These are phyloP conservation scores for Panthera tigris DNA, from an alignment of 2,113 vertebrate species.

Conservation along the genomic window DNA sequence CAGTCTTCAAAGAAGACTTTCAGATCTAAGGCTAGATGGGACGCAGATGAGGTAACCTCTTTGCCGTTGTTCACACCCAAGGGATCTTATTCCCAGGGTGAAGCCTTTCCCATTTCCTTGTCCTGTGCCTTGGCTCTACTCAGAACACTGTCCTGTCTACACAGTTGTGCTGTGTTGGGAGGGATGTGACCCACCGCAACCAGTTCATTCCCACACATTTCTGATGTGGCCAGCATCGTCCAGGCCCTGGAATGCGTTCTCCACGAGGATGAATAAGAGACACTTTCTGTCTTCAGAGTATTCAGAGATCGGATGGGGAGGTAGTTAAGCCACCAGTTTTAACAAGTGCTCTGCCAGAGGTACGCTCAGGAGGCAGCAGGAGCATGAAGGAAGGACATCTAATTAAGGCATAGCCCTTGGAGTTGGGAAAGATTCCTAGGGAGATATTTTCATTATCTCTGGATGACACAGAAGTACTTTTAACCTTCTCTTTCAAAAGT, in stretches of 20 bases:
- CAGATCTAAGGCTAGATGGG: neutral
- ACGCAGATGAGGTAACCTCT: neutral
- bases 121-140: neutral
- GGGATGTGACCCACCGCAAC: neutral
- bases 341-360: neutral
- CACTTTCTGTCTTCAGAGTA: neutral
- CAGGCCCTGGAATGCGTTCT: neutral
- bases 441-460: conserved; percentile 22
- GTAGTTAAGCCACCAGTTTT: neutral
- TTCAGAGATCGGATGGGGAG: neutral
- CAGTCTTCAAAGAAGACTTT: conserved; percentile 37
- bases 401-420: neutral
- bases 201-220: neutral
- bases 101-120: neutral
- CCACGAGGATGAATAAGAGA: neutral
- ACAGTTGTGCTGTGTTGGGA: neutral
- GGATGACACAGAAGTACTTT: neutral
- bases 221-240: neutral
- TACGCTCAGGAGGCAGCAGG: neutral
- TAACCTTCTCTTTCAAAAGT: neutral
- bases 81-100: neutral
- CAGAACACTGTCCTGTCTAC: neutral
- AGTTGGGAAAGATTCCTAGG: neutral
- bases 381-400: neutral
- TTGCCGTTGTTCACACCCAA: neutral